phyloP scores from a whole-genome alignment of 92 coral and sea anemone species.

The Plumapathes pennacea region DNA sequence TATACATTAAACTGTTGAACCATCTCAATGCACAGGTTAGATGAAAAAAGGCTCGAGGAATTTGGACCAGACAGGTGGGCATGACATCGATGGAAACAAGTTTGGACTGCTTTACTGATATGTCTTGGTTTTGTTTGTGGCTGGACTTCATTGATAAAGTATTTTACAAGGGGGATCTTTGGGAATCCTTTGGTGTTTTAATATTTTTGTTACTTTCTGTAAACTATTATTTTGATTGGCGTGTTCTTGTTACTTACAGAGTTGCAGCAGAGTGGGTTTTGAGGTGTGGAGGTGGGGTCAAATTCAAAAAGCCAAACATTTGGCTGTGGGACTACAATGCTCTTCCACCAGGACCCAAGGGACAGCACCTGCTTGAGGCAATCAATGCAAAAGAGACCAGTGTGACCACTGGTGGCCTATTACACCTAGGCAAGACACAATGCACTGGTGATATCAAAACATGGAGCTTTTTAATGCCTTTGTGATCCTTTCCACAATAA shows the following conservation, averaged over 20 bases:
- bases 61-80: conserved; percentile 87
- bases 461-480: too few relatives aligned
- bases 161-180: too few relatives aligned
- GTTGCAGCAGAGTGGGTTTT: conserved; percentile 97
- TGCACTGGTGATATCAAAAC: too few relatives aligned
- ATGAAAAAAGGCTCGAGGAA: conserved; percentile 70
- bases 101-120: too few relatives aligned
- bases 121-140: too few relatives aligned
- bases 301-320: conserved; percentile 49
- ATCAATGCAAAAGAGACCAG: conserved; percentile 80
- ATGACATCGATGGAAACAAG: too few relatives aligned
- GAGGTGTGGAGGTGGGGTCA: conserved; percentile 94
- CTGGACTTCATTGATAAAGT: too few relatives aligned
- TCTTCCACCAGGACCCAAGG: conserved; percentile 72
- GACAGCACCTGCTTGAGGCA: conserved; percentile 65
- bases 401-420: conserved; percentile 89
- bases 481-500: too few relatives aligned
- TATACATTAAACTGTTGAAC: neutral
- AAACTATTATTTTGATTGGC: too few relatives aligned
- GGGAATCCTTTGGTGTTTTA: too few relatives aligned
- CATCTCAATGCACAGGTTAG: conserved; percentile 59
- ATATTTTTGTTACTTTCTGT: too few relatives aligned
- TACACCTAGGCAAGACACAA: conserved; percentile 72
- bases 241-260: too few relatives aligned
- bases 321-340: conserved; percentile 91